Base-by-base conservation (phyloP, 2,113 vertebrate species). In the Psilopsiagon aurifrons region DNA sequence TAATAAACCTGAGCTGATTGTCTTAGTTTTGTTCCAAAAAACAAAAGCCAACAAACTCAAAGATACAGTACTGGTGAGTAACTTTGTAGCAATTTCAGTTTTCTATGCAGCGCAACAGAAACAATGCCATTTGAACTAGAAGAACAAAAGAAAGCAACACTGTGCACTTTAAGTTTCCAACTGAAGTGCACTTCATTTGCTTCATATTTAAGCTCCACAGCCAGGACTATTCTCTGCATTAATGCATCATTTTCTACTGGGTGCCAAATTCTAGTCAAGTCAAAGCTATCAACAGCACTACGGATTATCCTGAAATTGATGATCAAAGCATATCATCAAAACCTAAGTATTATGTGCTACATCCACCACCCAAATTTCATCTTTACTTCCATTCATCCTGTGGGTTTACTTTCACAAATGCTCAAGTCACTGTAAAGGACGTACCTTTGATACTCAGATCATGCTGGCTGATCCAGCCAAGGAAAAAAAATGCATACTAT, bases 1-100 rank as follows among this genome's bases (percentile, higher is more conserved):
- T 78, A 63, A 88, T 83, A 94, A 94, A 97, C 96, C 97, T 97
- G 96, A 97, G 97, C 91, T 93, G 94, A 97, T 94, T 96, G 89
- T 97, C 93, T 94, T 73, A n/a, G 31, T 88, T 97, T 67, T 71
- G 15, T 79, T 89, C 77, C 85, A 39, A 93, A 97, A 96, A 96
- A 92, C 49, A 93, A 63, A 92, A 96, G 69, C 74, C 83, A 84
- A 90, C 13, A 18, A 92, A 92, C 57, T 88, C 47, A 55, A 92
- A 92, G 55, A 83, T 95, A 97, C 94, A 95, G 96, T 97, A 97
- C 95, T n/a, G 33, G 57, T 70, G 46, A 91, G 44, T 83, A 90
- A 89, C 27, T 94, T 82, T 37, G 33, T 62, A 91, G 86, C 76
- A 87, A 90, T 84, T 95, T 71, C 43, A 69, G 29, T 89, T 83